Percentiles rank a stretch among this genome's conserved stretches.
Conservation (phyloP, 1,140 invertebrate genomes). For the Drosophila mayri region DNA sequence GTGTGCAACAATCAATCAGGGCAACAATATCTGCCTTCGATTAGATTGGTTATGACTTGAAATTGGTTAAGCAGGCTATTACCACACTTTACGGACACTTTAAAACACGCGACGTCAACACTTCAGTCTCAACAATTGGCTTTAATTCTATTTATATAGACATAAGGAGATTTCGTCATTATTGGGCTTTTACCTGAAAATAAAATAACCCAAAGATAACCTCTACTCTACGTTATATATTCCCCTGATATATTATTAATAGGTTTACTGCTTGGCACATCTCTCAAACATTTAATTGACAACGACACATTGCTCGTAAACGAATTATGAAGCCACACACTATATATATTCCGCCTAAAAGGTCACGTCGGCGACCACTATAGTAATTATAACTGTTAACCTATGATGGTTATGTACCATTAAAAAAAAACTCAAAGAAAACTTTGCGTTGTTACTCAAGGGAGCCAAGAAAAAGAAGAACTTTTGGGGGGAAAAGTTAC, state of each 20-base stretch:
- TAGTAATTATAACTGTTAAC: slow-evolving; percentile 56
- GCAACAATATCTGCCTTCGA: slow-evolving; percentile 20
- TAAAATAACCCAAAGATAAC: background rate
- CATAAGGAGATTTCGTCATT: background rate
- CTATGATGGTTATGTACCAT: slow-evolving; percentile 58
- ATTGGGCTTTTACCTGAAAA: background rate
- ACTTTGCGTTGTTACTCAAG: slow-evolving; percentile 33
- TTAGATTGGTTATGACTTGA: slow-evolving; percentile 21
- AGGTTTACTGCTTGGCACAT: background rate
- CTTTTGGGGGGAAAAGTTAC: slow-evolving; percentile 25
- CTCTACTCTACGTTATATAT: background rate
- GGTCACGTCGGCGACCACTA: slow-evolving; percentile 43
- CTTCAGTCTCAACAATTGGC: background rate
- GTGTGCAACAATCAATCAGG: slow-evolving; percentile 27
- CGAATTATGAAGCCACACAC: slow-evolving; percentile 2
- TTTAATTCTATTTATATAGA: slow-evolving; percentile 6
- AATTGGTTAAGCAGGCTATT: slow-evolving; percentile 21
- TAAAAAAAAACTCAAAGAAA: slow-evolving; percentile 37
- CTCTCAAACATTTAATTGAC: slow-evolving; percentile 3
- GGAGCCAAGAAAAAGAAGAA: slow-evolving; percentile 14
- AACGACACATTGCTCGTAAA: background rate
- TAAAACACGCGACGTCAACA: slow-evolving; percentile 15
- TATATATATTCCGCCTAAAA: background rate
- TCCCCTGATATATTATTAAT: background rate
- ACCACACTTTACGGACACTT: slow-evolving; percentile 10